Evolutionary conservation across 1,140 invertebrate species (phyloP), one percentile per base, ranked within the genome.

Genomic region (Myzus persicae): DNA sequence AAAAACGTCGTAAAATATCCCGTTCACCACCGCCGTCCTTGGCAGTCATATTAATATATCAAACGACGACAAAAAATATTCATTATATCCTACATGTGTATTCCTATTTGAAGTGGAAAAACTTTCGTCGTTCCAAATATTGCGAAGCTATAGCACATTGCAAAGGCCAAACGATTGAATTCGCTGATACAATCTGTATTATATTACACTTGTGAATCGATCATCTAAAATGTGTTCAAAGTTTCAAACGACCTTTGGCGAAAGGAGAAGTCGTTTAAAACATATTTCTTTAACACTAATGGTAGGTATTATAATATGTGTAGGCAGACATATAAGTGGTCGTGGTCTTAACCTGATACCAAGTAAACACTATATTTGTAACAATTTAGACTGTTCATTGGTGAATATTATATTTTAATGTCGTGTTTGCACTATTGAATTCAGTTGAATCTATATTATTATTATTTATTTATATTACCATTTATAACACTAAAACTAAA

Each of bases 201-300:
- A 76, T 76, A 76, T 76, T 76, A 76, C 59, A n/a, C 14, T 31
- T 14, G 11, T 18, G 59, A 76, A 76, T 76, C 59, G 11, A 76
- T 76, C 59, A n/a, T 76, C n/a, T 76, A 76, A 76, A 76, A 76
- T 76, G 11, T 76, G 59, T 76, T 76, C 59, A 76, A n/a, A 76
- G 59, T n/a, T 76, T 76, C 31, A 76, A 76, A 76, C n/a, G 59
- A 76, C 31, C 59, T 67, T 67, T 11, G 31, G 11, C 31, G 1
- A 76, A 11, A 11, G 8, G 3, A 76, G 31, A 76, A 11, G 8
- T 76, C 14, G n/a, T n/a, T 76, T 76, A 76, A 76, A 36, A 51
- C 24, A 51, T 20, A 76, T 76, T 18, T n/a, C 4, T 76, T 5
- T 36, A 76, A 76, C 31, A 14, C 59, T 76, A 76, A 76, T 76